phyloP scores from a whole-genome alignment of 2,797 vertebrate genomes.

The Ataeniobius toweri region DNA sequence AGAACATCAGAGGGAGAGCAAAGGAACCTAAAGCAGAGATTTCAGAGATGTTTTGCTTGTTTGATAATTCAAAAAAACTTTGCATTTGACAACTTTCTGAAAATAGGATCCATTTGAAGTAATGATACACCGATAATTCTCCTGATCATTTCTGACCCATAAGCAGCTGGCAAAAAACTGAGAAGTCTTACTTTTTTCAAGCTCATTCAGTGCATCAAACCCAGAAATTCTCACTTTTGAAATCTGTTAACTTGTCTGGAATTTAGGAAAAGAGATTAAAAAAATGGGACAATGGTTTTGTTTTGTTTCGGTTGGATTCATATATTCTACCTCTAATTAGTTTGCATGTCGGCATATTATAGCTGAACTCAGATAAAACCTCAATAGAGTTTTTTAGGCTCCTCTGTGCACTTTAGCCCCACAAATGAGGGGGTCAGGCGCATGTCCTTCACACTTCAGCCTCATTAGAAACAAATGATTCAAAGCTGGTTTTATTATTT shows the following conservation, averaged over 20 bases:
- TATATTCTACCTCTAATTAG: background rate
- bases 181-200: background rate
- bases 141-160: background rate
- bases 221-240: too few species aligned
- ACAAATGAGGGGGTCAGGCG: too few species aligned
- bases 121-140: background rate
- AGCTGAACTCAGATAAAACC: background rate
- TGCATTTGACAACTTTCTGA: background rate
- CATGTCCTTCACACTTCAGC: too few species aligned
- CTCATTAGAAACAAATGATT: background rate
- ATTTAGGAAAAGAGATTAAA: too few species aligned
- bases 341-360: background rate
- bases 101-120: background rate
- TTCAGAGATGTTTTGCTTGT: constrained; percentile 2
- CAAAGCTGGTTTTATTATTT: background rate
- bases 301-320: too few species aligned
- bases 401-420: background rate
- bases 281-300: too few species aligned
- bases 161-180: background rate
- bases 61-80: background rate
- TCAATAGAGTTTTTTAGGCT: background rate
- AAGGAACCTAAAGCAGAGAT: constrained; percentile 5
- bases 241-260: too few species aligned
- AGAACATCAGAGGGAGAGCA: constrained; percentile 13
- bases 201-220: too few species aligned